Evolutionary conservation across 2,797 vertebrate species (phyloP), one percentile per base, ranked within the genome.

Genomic region (Chrosomus eos): DNA sequence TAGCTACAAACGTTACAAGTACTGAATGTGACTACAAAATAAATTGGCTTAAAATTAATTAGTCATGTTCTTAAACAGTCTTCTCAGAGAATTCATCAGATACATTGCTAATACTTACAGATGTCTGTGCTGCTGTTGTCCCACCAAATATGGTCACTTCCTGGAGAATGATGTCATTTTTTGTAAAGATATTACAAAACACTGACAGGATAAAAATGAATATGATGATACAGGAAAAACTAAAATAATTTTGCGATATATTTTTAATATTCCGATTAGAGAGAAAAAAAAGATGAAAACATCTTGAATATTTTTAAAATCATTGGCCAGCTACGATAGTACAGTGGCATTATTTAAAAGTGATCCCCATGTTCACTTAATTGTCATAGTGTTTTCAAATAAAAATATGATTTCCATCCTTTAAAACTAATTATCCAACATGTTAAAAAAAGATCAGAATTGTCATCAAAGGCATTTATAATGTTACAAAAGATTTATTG

Each of bases 41-140:
- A 43, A 55, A 72, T 72, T 81, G 26, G 80, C 36, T 62, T 58
- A 45, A 71, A 70, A 81, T 79, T 5, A 71, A 71, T 71, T 60
- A 80, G 68, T 31, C 9, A 58, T 68, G 36, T 60, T 71, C 38
- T 73, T 19, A 82, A 60, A 72, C 55, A 62, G 26, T 72, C 9
- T 3, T 40, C 48, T 60, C 80, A 48, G 26, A 31, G 1, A 79
- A 79, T 45, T 48, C 9, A 79, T 31, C 6, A 79, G 62, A 45
- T 66, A 3, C 38, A 33, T 28, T 31, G 18, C 10, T 67, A 48
- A 45, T 33, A 48, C 16, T 10, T 36, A 78, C 55, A 78, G 16
- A 45, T 78, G 36, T 28, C 0, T 38, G 18, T 64, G 40, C 38
- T 1, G 7, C 58, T 28, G 18, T 23, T 64, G 45, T 45, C 1